Evolutionary conservation across 2,888 invertebrate genomes (phyloP), one percentile per base, ranked within the genome.

Genomic region (Digitonthophagus gazella): DNA sequence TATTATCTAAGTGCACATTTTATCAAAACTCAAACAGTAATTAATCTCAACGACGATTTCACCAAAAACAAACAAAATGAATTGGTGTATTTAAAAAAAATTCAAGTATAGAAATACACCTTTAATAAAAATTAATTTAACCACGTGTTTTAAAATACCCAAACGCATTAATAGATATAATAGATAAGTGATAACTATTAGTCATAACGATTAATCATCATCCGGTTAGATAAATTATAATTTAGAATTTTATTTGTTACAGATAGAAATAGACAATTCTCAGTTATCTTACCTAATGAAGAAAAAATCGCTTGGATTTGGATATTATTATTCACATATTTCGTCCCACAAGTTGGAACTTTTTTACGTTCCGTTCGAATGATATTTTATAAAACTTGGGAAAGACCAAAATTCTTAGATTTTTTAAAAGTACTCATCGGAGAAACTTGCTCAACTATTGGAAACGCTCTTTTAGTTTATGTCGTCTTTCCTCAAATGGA

Each of bases 221-320:
- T n/a, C n/a, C n/a, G n/a, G n/a, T n/a, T n/a, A n/a, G n/a, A n/a
- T n/a, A n/a, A n/a, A n/a, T n/a, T n/a, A n/a, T n/a, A n/a, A 22
- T 28, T 28, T 11, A n/a, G n/a, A 6, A n/a, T 11, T 65, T 15
- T 67, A 20, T 55, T 20, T 14, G 18, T 67, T 69, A 15, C 63
- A 69, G 69, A 67, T 58, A 44, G 67, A 64, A 69, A 69, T 19
- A 64, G 57, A 15, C 87, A 89, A 78, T 90, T 89, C 75, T 82
- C 86, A 71, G 89, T 89, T 0, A 81, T 83, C 4, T 82, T 90
- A 16, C 85, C 91, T 0, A 83, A 87, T 70, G 86, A 87, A 75
- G 91, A 92, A 78, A 86, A 89, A 72, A 84, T 90, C 68, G 85
- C 88, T 58, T 94, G 94, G 93, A 88, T 92, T 5, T 95, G 94